Base-by-base conservation (phyloP, 2,113 vertebrate genomes). In the Vulpes vulpes region DNA sequence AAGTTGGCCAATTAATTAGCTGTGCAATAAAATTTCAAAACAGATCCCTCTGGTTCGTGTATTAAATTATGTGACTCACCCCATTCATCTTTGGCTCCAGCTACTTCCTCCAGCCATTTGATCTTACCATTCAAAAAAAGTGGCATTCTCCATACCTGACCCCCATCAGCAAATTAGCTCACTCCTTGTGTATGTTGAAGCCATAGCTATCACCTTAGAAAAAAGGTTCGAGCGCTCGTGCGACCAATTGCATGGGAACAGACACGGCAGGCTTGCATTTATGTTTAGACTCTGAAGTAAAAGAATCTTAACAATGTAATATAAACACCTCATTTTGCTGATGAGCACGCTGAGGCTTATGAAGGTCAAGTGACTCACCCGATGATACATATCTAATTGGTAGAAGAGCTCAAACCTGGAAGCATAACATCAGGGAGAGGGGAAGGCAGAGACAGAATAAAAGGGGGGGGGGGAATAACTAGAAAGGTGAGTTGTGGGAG, bases 271-370 rank as follows among this genome's bases (percentile, higher is more conserved):
- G 19, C 67, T 84, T 87, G 11, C 35, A 32, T 69, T 92, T 89
- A 10, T 71, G 71, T 74, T 64, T 80, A 97, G 62, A 84, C 67
- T 92, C 79, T 74, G 51, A 82, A 87, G 76, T 71, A 64, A 93
- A 95, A 79, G 69, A 83, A 55, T 80, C 43, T 35, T 80, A 59
- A n/a, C 35, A 67, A 71, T 64, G 35, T 60, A 71, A 8, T 38
- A 74, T 67, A 89, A 88, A 93, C 49, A 97, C 57, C 51, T 90
- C 25, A 74, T 69, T 96, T 95, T 92, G 76, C 83, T 87, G 30
- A 67, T 76, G 20, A 60, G 12, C 49, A 81, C 14, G 43, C 19
- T 82, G 59, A 90, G 80, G 30, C 84, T 88, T 84, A 30, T 65
- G 78, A 94, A 92, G 38, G 53, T 59, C 80, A 85, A 90, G 51